phyloP scores from a whole-genome alignment of 1,140 invertebrate species.

The Gonioctena quinquepunctata region DNA sequence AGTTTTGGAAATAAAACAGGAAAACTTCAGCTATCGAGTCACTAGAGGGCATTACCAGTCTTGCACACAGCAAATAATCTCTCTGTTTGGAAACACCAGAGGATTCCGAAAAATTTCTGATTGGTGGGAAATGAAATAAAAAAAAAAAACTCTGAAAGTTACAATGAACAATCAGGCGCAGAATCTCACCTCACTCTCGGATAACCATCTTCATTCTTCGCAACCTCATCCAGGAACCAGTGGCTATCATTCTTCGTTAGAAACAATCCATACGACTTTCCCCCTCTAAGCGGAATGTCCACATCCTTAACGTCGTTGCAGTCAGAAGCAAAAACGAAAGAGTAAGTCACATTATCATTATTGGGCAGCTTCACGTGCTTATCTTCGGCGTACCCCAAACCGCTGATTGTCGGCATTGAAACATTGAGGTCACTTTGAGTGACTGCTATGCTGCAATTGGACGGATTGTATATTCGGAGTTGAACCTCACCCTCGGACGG shows the following conservation, averaged over 20 bases:
- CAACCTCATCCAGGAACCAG: constrained; percentile 43
- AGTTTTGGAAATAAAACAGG: no score
- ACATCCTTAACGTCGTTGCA: no score
- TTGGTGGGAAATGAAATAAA: no score
- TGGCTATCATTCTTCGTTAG: background rate
- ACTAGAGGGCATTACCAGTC: no score
- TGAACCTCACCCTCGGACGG: constrained; percentile 65
- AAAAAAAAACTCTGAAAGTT: no score
- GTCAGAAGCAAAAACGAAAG: no score
- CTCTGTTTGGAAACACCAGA: no score
- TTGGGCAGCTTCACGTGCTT: background rate
- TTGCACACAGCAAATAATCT: no score
- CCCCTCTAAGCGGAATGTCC: constrained; percentile 16
- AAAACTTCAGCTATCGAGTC: no score
- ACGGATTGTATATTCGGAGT: constrained; percentile 71
- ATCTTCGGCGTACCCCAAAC: background rate
- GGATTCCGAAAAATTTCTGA: no score
- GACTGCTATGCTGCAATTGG: background rate
- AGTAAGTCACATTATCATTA: no score
- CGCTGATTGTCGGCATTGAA: background rate
- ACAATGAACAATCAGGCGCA: no score
- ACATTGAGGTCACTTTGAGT: background rate
- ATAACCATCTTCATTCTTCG: constrained; percentile 55
- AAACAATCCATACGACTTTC: constrained; percentile 27
- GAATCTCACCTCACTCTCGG: constrained; percentile 55